These are phyloP conservation scores for Microcebus murinus DNA, from an alignment of 2,113 vertebrate species.

Conservation along the genomic window DNA sequence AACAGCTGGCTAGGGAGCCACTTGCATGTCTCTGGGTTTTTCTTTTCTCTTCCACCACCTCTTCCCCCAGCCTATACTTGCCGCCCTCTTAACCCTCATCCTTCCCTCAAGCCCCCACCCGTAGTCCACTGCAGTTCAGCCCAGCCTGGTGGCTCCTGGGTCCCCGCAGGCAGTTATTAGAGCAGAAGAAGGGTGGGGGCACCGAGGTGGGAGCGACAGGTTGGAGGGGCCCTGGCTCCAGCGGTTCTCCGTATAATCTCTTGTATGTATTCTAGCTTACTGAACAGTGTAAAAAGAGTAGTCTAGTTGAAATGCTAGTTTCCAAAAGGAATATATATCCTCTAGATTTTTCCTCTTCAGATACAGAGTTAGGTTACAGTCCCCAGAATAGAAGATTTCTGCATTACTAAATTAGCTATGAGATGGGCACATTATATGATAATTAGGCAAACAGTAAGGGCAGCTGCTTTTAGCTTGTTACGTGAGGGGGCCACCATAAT, in stretches of 20 bases:
- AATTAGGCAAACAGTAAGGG: not conserved
- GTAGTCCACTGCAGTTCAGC: not conserved
- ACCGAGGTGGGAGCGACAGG: not conserved
- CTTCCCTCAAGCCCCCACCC: not conserved
- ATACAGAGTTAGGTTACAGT: not conserved
- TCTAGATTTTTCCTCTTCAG: not conserved
- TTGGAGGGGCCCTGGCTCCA: not conserved
- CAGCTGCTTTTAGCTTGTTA: not conserved
- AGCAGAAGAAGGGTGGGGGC: not conserved
- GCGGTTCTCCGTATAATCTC: not conserved
- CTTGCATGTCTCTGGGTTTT: conserved; percentile 60
- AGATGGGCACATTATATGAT: too few relatives aligned
- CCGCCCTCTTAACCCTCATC: not conserved
- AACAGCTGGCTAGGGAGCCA: conserved; percentile 74
- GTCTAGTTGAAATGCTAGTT: not conserved
- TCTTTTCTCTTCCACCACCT: conserved; percentile 11
- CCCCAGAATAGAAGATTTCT: not conserved
- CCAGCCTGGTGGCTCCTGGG: not conserved
- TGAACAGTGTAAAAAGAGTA: not conserved
- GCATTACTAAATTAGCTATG: not conserved
- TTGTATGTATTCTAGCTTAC: not conserved
- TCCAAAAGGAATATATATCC: not conserved
- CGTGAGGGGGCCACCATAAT: not conserved
- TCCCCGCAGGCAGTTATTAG: not conserved
- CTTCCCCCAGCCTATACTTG: not conserved